Percentiles rank a stretch among this genome's conserved stretches.
phyloP scores from a whole-genome alignment of 2,888 invertebrate genomes.

The Beris chalybata region DNA sequence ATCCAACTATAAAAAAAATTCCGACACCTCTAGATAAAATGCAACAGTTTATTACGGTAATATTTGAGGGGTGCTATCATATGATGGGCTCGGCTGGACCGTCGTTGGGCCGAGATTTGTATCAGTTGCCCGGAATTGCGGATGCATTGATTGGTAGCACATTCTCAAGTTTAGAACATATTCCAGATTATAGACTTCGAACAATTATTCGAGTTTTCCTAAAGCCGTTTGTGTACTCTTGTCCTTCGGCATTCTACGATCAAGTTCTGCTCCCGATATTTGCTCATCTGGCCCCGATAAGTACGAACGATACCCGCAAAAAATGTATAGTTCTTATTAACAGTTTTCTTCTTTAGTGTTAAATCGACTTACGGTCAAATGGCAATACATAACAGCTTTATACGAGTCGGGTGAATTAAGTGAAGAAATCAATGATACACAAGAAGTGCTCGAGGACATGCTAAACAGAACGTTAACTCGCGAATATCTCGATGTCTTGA shows the following conservation, averaged over 20 bases:
- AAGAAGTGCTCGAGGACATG: conserved; percentile 84
- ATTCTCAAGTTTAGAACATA: conserved; percentile 59
- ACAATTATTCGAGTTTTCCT: conserved; percentile 82
- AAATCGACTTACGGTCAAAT: conserved; percentile 70
- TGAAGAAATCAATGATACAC: conserved; percentile 75
- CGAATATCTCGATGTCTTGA: conserved; percentile 84
- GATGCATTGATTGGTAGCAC: conserved; percentile 70
- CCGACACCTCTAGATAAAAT: conserved; percentile 73
- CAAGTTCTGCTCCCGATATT: conserved; percentile 78
- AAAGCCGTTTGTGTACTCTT: conserved; percentile 82
- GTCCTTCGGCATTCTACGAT: conserved; percentile 79
- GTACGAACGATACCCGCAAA: conserved; percentile 56
- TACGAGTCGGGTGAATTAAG: conserved; percentile 77
- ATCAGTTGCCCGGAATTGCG: conserved; percentile 74
- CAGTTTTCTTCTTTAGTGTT: conserved; percentile 59
- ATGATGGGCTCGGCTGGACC: conserved; percentile 77
- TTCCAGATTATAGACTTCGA: conserved; percentile 85
- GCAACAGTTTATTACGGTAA: conserved; percentile 77
- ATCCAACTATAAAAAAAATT: conserved; percentile 57
- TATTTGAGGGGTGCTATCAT: conserved; percentile 82
- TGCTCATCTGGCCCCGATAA: conserved; percentile 75
- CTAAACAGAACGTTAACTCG: conserved; percentile 82
- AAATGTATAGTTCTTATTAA: neutral
- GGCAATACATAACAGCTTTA: conserved; percentile 77
- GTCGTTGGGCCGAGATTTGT: conserved; percentile 84